A percentile compares a stretch with the other conserved stretches of the same genome.
Conservation (phyloP, 2,888 invertebrate species). For the Flexamia atlantica region DNA sequence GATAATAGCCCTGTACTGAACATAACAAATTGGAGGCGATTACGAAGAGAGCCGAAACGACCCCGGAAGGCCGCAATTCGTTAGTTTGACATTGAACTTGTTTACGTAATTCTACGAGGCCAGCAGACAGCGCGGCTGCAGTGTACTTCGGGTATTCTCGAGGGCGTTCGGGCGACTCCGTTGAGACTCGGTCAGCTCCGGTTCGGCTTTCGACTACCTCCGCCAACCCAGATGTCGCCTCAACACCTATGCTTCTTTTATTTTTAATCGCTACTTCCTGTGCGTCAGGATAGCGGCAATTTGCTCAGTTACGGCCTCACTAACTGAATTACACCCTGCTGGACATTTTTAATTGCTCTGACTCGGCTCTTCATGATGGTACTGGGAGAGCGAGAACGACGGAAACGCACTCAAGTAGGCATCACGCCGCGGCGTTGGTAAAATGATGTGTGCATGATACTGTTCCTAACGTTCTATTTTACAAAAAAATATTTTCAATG, state of each 20-base stretch:
- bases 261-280: conserved; percentile 45
- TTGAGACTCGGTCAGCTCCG: neutral
- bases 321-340: conserved; percentile 48
- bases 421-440: too few relatives aligned
- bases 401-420: too few relatives aligned
- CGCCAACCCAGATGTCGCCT: conserved; percentile 47
- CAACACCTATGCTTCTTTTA: conserved; percentile 42
- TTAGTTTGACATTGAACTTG: conserved; percentile 43
- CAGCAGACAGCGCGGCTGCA: conserved; percentile 53
- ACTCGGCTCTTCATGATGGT: neutral
- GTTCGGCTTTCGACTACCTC: neutral
- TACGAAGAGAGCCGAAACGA: too few relatives aligned
- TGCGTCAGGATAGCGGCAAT: conserved; percentile 35
- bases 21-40: too few relatives aligned
- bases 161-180: neutral
- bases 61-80: conserved; percentile 1
- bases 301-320: conserved; percentile 50
- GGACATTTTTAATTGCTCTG: conserved; percentile 29
- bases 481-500: too few relatives aligned
- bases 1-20: too few relatives aligned
- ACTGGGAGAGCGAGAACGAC: neutral
- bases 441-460: too few relatives aligned
- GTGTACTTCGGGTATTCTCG: conserved; percentile 14
- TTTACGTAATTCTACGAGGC: conserved; percentile 38
- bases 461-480: too few relatives aligned